A percentile compares a stretch with the other conserved stretches of the same genome.
These are phyloP conservation scores for Halyomorpha halys DNA, from an alignment of 1,140 invertebrate genomes.

Conservation along the genomic window DNA sequence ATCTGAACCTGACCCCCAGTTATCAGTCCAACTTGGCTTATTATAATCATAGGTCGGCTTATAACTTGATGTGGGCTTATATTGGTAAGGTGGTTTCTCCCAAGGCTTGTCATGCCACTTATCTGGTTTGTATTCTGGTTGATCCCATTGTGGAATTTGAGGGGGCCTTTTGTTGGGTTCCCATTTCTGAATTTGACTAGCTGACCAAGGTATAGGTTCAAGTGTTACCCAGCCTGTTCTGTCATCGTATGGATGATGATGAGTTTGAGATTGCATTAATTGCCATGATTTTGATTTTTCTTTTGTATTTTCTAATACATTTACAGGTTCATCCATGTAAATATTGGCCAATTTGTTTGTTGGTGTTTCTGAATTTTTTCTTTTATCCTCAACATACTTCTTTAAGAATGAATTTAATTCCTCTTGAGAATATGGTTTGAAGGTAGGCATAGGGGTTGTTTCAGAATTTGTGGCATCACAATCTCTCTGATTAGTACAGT, in stretches of 20 bases:
- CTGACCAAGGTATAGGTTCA: slow-evolving; percentile 65
- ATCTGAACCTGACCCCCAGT: slow-evolving; percentile 36
- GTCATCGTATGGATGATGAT: slow-evolving; percentile 51
- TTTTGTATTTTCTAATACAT: slow-evolving; percentile 28
- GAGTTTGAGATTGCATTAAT: slow-evolving; percentile 34
- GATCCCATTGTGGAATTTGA: slow-evolving; percentile 25
- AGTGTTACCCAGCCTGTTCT: slow-evolving; percentile 63
- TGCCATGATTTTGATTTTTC: slow-evolving; percentile 36
- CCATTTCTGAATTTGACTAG: slow-evolving; percentile 70
- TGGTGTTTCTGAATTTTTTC: slow-evolving; percentile 20
- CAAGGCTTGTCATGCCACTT: slow-evolving; percentile 35
- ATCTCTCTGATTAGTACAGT: slow-evolving; percentile 22
- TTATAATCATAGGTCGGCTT: slow-evolving; percentile 9
- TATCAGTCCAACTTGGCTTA: slow-evolving; percentile 34
- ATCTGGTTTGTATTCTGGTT: slow-evolving; percentile 29
- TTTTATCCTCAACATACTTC: slow-evolving; percentile 28
- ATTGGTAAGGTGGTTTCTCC: slow-evolving; percentile 33
- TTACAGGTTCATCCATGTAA: slow-evolving; percentile 31
- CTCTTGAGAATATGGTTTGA: slow-evolving; percentile 33
- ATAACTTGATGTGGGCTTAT: slow-evolving; percentile 26
- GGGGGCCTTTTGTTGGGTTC: slow-evolving; percentile 39
- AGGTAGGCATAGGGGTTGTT: slow-evolving; percentile 28
- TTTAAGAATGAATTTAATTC: slow-evolving; percentile 32
- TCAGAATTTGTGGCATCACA: slow-evolving; percentile 20
- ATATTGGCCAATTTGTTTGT: slow-evolving; percentile 29